Evolutionary conservation across 2,113 vertebrate species (phyloP).

Genomic region (Capreolus pygargus): DNA sequence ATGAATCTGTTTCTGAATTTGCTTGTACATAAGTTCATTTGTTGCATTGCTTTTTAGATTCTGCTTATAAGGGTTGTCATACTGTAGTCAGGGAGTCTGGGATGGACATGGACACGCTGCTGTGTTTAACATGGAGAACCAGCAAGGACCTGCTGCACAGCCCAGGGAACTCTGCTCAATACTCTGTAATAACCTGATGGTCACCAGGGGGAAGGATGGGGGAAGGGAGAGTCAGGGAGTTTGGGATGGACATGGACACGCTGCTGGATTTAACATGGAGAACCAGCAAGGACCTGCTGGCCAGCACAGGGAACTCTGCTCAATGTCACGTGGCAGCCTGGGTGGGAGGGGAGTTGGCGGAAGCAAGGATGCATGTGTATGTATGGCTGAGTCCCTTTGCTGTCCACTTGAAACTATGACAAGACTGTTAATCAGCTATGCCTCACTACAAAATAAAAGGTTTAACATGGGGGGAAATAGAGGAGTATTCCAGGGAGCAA

Average conservation of each 20-base stretch:
- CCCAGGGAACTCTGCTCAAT: background rate
- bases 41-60: background rate
- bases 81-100: background rate
- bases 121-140: background rate
- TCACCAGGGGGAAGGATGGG: accelerated
- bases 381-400: background rate
- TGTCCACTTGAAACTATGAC: background rate
- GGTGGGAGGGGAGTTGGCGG: background rate
- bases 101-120: accelerated
- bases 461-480: background rate
- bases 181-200: background rate
- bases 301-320: background rate
- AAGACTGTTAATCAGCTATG: background rate
- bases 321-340: background rate
- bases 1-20: background rate
- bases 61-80: background rate
- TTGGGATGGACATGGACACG: background rate
- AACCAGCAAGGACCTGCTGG: background rate
- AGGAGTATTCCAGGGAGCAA: background rate
- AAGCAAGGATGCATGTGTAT: accelerated
- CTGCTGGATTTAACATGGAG: background rate
- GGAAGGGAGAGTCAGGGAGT: background rate
- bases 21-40: background rate
- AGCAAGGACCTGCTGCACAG: accelerated
- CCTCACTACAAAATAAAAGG: background rate